Base-by-base conservation (phyloP, 2,888 invertebrate genomes). In the Diaprepes abbreviatus region DNA sequence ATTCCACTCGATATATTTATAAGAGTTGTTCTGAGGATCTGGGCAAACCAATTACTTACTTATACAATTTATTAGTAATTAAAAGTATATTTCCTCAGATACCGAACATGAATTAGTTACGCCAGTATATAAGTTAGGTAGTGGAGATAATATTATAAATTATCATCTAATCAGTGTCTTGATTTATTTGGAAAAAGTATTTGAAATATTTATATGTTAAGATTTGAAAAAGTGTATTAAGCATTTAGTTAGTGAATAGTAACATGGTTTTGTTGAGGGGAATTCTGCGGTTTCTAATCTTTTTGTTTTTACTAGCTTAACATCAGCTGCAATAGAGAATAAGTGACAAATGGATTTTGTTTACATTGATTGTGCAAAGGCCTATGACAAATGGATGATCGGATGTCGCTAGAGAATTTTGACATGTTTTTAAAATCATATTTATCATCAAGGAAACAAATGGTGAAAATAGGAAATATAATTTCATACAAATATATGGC, bases 1-100 rank as follows among this genome's bases (percentile, higher is more conserved):
- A 69, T 33, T 70, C 17, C 70, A 59, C 7, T 12, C 70, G 1
- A n/a, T 70, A 54, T 43, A 70, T 65, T 9, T 65, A 70, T 33
- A 70, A 65, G 45, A 65, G 65, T 5, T 64, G 59, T 35, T 24
- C 59, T 14, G 64, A 64, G 3, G n/a, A 24, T 21, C 17, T 69
- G 1, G 16, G 14, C 2, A 21, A 38, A 40, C 65, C 64, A n/a
- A 14, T 69, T 10, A 14, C 43, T 5, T 52, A 65, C 65, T 36
- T 69, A 16, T 69, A 59, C 21, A 57, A 69, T 33, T n/a, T 52
- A 10, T 19, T n/a, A n/a, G n/a, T n/a, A n/a, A n/a, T n/a, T n/a
- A n/a, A n/a, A n/a, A n/a, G n/a, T n/a, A n/a, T n/a, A n/a, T n/a
- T n/a, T n/a, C n/a, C n/a, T n/a, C n/a, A n/a, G n/a, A n/a, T n/a